phyloP scores from a whole-genome alignment of 2,888 invertebrate genomes.

The Bruchidius siliquastri region DNA sequence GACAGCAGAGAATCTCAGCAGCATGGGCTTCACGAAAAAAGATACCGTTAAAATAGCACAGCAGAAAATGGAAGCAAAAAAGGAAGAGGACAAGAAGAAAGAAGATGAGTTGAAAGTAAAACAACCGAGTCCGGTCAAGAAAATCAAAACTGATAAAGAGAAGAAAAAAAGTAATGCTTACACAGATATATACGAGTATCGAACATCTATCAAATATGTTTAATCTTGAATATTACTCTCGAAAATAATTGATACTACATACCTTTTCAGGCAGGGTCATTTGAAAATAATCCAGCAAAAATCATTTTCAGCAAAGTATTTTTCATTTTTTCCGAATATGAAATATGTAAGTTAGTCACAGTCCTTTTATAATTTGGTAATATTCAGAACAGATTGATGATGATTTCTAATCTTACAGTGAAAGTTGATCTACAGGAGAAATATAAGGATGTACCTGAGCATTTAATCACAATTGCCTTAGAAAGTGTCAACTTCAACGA shows the following conservation, averaged over 20 bases:
- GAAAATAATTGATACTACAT: no score
- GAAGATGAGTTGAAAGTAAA: conserved; percentile 21
- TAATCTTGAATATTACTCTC: no score
- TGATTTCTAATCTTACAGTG: conserved; percentile 51
- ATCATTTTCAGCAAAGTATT: background rate
- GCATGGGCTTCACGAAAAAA: conserved; percentile 78
- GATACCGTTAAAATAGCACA: conserved; percentile 57
- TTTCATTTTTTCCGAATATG: no score
- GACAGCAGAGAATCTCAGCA: conserved; percentile 73
- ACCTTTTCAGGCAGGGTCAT: no score
- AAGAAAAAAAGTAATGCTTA: conserved; percentile 62
- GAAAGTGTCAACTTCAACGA: conserved; percentile 86
- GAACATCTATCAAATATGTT: no score
- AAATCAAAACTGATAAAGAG: conserved; percentile 64
- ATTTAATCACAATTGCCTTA: conserved; percentile 77
- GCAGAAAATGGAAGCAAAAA: conserved; percentile 47
- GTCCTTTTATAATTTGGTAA: no score
- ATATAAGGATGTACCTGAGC: conserved; percentile 72
- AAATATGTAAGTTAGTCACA: no score
- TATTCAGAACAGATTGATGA: no score
- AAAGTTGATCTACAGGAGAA: conserved; percentile 65
- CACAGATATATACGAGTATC: no score
- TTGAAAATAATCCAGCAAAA: no score
- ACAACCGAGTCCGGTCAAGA: conserved; percentile 52
- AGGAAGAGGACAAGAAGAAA: conserved; percentile 32